These are phyloP conservation scores for Drosophila quasianomalipes DNA, from an alignment of 2,888 invertebrate species.

Conservation along the genomic window DNA sequence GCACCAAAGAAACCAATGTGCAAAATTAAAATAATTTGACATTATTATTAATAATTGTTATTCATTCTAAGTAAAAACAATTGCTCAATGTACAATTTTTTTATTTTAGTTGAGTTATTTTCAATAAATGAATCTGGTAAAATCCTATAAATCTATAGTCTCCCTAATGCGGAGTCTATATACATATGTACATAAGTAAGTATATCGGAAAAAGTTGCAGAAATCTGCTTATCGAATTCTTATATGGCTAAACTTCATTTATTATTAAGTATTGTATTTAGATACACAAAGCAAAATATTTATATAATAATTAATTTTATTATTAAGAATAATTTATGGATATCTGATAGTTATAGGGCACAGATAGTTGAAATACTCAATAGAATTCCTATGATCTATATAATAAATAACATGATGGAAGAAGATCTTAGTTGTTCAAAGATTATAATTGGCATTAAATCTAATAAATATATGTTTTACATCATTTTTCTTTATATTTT, in stretches of 20 bases:
- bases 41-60: not conserved
- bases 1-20: not conserved
- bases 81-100: not conserved
- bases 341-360: not conserved
- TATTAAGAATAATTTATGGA: not conserved
- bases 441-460: not conserved
- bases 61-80: not conserved
- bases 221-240: not conserved
- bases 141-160: not conserved
- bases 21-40: not conserved
- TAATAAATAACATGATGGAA: conserved; percentile 4
- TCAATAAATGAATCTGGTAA: not conserved
- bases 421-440: not conserved
- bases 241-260: not conserved
- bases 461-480: not conserved
- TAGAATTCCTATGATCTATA: not conserved
- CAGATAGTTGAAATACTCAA: too few species aligned
- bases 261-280: too few species aligned
- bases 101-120: not conserved
- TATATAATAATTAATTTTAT: too few species aligned
- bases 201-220: not conserved
- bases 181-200: not conserved
- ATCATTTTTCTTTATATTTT: not conserved
- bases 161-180: not conserved
- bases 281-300: not conserved